These are phyloP conservation scores for Melanotus villosus DNA, from an alignment of 2,888 invertebrate species.

Conservation along the genomic window DNA sequence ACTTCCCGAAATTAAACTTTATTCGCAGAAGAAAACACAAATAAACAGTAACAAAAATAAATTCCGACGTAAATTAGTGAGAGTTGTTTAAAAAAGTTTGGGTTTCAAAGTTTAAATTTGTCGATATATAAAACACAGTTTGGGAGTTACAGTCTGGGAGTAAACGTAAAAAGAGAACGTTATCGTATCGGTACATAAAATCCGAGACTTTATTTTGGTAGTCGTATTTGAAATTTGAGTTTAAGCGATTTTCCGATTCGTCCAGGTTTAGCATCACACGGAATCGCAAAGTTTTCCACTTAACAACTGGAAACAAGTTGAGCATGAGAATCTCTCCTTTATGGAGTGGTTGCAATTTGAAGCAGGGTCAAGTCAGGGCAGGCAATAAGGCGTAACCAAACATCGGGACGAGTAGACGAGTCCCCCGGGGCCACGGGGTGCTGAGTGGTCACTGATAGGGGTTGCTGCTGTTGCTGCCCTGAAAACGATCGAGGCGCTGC, in stretches of 20 bases:
- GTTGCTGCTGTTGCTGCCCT: constrained; percentile 45
- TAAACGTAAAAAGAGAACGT: too few species aligned
- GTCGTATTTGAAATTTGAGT: neutral
- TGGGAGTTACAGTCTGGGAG: too few species aligned
- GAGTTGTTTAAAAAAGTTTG: too few species aligned
- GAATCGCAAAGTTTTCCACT: constrained; percentile 44
- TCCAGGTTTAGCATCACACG: constrained; percentile 25
- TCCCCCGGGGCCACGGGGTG: constrained; percentile 63
- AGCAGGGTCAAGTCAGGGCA: constrained; percentile 56
- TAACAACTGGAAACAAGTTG: constrained; percentile 47
- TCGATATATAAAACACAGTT: too few species aligned
- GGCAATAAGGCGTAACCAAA: constrained; percentile 68
- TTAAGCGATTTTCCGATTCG: neutral
- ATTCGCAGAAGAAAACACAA: too few species aligned
- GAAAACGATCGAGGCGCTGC: constrained; percentile 38
- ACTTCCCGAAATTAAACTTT: too few species aligned
- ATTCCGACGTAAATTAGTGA: too few species aligned
- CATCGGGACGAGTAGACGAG: constrained; percentile 64
- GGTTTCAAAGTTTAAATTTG: too few species aligned
- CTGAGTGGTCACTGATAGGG: constrained; percentile 64
- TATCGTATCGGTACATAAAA: too few species aligned
- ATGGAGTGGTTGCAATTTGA: constrained; percentile 51
- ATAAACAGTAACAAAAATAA: too few species aligned
- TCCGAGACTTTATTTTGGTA: neutral
- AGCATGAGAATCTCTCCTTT: constrained; percentile 46